phyloP scores from a whole-genome alignment of 2,888 invertebrate genomes.

The Rhabditoides inermis region DNA sequence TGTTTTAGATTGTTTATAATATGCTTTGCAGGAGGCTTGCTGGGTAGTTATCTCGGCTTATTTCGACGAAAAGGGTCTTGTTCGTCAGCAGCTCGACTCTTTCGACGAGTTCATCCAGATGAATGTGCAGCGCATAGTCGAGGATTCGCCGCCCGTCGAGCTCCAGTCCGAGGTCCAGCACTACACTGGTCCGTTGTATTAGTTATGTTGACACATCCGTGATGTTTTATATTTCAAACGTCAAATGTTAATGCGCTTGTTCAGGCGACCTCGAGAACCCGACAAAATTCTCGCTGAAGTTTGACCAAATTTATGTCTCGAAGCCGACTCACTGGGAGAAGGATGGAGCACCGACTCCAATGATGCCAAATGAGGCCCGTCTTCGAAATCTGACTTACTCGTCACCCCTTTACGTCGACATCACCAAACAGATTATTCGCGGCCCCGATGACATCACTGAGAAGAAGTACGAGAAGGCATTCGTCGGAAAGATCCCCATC shows the following conservation, averaged over 20 bases:
- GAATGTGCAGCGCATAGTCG: conserved; percentile 98
- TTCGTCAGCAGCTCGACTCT: conserved; percentile 94
- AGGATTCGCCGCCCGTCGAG: conserved; percentile 96
- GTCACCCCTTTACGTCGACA: conserved; percentile 95
- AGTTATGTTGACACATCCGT: not conserved
- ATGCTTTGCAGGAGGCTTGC: conserved; percentile 65
- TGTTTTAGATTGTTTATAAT: not conserved
- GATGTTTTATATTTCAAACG: not conserved
- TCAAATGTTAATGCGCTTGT: not conserved
- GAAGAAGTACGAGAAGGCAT: conserved; percentile 66
- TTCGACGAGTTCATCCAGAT: conserved; percentile 99
- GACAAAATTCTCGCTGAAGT: conserved; percentile 83
- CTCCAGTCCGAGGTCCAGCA: conserved; percentile 91
- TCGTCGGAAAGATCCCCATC: conserved; percentile 86
- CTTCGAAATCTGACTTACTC: conserved; percentile 81
- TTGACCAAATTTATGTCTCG: conserved; percentile 96
- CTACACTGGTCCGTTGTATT: conserved; percentile 67
- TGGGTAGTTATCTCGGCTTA: conserved; percentile 99
- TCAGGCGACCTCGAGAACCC: conserved; percentile 54
- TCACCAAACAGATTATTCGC: conserved; percentile 69
- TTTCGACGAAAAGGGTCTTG: conserved; percentile 98
- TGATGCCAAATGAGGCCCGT: conserved; percentile 99
- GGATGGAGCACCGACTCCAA: conserved; percentile 94
- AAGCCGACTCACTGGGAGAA: conserved; percentile 99
- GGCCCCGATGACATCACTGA: conserved; percentile 77